These are phyloP conservation scores for Rhombomys opimus DNA, from an alignment of 2,113 vertebrate genomes.

Conservation along the genomic window DNA sequence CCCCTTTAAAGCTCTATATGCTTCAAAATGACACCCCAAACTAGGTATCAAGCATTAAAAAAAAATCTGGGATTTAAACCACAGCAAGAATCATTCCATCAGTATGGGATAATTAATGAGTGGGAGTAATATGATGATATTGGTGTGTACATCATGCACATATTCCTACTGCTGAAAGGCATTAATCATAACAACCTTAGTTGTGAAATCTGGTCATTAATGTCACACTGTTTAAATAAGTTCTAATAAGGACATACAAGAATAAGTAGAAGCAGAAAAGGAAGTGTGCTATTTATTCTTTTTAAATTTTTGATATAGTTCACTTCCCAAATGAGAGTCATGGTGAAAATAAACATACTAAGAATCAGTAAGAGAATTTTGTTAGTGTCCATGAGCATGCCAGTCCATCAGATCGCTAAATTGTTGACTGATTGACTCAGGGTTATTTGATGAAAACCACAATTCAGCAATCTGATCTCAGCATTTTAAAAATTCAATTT, in stretches of 20 bases:
- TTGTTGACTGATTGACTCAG: background rate
- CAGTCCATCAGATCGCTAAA: background rate
- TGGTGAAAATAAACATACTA: background rate
- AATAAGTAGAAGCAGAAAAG: background rate
- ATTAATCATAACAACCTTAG: background rate
- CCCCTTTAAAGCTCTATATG: background rate
- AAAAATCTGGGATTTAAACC: background rate
- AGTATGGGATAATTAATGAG: background rate
- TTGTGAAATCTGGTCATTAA: background rate
- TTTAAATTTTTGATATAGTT: background rate
- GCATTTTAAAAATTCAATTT: background rate
- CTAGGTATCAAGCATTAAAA: background rate
- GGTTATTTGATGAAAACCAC: background rate
- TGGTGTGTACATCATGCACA: background rate
- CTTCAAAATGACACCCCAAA: background rate
- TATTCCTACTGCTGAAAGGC: background rate
- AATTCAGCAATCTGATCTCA: background rate
- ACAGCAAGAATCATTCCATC: background rate
- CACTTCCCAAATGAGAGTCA: background rate
- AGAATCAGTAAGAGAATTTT: background rate
- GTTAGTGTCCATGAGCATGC: background rate
- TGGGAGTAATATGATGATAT: background rate
- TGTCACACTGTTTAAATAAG: background rate
- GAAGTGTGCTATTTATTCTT: background rate
- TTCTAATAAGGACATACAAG: background rate